Percentiles rank a stretch among this genome's conserved stretches.
Evolutionary conservation across 2,113 vertebrate species (phyloP).

Genomic region (Xyliphius kryptos): DNA sequence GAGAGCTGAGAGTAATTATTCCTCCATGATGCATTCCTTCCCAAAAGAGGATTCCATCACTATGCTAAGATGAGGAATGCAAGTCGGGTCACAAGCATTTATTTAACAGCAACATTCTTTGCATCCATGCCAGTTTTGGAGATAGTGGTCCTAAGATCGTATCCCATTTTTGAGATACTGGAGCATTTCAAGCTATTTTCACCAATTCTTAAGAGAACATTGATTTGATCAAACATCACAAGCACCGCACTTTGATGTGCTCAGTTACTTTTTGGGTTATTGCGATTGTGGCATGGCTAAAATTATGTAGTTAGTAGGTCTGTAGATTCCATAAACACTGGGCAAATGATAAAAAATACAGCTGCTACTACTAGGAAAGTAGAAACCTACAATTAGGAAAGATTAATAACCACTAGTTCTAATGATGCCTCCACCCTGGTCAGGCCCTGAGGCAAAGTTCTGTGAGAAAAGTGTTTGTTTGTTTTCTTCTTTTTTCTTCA

Average conservation of each 20-base stretch:
- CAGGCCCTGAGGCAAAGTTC: slow-evolving; percentile 45
- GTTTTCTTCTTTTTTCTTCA: slow-evolving; percentile 50
- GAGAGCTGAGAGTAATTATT: slow-evolving; percentile 64
- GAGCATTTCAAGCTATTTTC: slow-evolving; percentile 15
- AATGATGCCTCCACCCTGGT: slow-evolving; percentile 45
- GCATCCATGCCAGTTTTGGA: slow-evolving; percentile 1
- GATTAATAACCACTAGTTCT: slow-evolving; percentile 58
- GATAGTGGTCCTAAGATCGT: slow-evolving; percentile 12
- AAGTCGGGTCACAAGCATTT: slow-evolving; percentile 43
- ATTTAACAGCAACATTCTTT: slow-evolving; percentile 27
- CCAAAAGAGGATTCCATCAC: slow-evolving; percentile 54
- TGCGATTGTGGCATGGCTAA: slow-evolving; percentile 15
- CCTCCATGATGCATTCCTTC: slow-evolving; percentile 63
- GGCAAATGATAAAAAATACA: slow-evolving; percentile 54
- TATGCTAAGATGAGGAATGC: slow-evolving; percentile 50
- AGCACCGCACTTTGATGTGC: slow-evolving; percentile 25
- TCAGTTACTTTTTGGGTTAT: slow-evolving; percentile 15
- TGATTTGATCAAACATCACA: slow-evolving; percentile 5
- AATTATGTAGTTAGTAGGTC: background rate
- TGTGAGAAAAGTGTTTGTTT: slow-evolving; percentile 58
- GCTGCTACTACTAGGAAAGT: slow-evolving; percentile 46
- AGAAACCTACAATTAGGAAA: slow-evolving; percentile 58
- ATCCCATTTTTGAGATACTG: background rate
- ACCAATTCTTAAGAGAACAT: slow-evolving; percentile 10
- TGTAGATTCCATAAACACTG: slow-evolving; percentile 22